phyloP scores from a whole-genome alignment of 2,113 vertebrate species.

The Azemiops feae region DNA sequence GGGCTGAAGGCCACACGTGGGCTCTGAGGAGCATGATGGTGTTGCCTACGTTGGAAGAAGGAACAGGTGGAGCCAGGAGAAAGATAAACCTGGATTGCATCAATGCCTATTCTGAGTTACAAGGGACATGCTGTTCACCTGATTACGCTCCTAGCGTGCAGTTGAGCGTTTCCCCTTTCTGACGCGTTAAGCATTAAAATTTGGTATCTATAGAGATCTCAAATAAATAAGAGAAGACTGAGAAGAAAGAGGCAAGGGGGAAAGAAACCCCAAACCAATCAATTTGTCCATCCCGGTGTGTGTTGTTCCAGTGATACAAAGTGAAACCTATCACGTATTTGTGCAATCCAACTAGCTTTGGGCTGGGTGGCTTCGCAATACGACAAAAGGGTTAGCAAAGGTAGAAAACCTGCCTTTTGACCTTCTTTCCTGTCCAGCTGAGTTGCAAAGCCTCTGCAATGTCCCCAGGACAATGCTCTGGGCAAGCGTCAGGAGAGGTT shows the following conservation, averaged over 20 bases:
- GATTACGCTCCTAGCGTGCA: neutral
- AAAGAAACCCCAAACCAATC: neutral
- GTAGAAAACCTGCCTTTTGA: neutral
- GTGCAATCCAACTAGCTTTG: neutral
- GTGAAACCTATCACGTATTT: neutral
- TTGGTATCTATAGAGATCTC: neutral
- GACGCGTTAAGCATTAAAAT: neutral
- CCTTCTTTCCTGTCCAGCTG: neutral
- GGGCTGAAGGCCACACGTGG: neutral
- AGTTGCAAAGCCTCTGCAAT: neutral
- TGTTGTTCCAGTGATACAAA: neutral
- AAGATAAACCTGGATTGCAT: neutral
- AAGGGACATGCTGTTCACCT: neutral
- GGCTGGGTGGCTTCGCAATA: neutral
- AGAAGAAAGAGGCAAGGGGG: neutral
- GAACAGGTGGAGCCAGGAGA: neutral
- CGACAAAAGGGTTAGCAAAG: neutral
- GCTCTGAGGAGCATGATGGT: neutral
- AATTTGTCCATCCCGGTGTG: neutral
- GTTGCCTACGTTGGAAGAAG: neutral
- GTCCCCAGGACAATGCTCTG: neutral
- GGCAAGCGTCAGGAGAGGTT: neutral
- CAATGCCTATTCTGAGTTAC: neutral
- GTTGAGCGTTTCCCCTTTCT: neutral
- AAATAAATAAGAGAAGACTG: neutral